Evolutionary conservation across 2,113 vertebrate species (phyloP), one percentile per base, ranked within the genome.

Genomic region (Cyphomyrus plagiostoma): DNA sequence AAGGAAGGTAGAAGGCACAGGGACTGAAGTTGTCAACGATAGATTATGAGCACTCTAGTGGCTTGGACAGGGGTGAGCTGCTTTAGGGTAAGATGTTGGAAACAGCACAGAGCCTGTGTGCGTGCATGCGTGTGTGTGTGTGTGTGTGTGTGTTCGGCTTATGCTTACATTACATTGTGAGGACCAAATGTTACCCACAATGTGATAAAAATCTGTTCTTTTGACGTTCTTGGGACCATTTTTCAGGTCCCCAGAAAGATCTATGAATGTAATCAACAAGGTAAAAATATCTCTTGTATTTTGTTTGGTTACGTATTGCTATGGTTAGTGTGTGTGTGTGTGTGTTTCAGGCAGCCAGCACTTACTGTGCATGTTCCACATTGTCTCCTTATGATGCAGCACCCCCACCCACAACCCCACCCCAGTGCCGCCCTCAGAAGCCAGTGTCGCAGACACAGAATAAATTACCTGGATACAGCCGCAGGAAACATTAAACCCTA

Each of bases 351-450:
- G 11, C 85, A 87, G 13, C 70, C 48, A 35, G 49, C 6, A 26
- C 10, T 9, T 6, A 56, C 49, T 35, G 15, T 48, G 49, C 23
- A n/a, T 26, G 26, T 15, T 17, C 91, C 92, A 94, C 91, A 92
- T 92, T 92, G 90, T 83, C 87, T 94, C 93, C 94, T 95, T 96
- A 94, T 95, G 94, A 95, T 95, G 94, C 94, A 95, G 26, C 56
- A 83, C 85, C 30, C 86, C 26, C 52, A 30, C 52, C 35, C 10
- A n/a, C 42, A 50, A 77, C 48, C 35, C 35, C 35, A 35, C 35
- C 53, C 86, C 49, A n/a, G 53, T 52, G 46, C 82, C 53, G 85
- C 85, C 23, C 9, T 13, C 30, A 49, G 85, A 89, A 52, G 80
- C 88, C 87, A 49, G 89, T 91, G 90, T 90, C 90, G 89, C 85